These are phyloP conservation scores for Gnathonemus longibarbis DNA, from an alignment of 2,113 vertebrate species.

Conservation along the genomic window DNA sequence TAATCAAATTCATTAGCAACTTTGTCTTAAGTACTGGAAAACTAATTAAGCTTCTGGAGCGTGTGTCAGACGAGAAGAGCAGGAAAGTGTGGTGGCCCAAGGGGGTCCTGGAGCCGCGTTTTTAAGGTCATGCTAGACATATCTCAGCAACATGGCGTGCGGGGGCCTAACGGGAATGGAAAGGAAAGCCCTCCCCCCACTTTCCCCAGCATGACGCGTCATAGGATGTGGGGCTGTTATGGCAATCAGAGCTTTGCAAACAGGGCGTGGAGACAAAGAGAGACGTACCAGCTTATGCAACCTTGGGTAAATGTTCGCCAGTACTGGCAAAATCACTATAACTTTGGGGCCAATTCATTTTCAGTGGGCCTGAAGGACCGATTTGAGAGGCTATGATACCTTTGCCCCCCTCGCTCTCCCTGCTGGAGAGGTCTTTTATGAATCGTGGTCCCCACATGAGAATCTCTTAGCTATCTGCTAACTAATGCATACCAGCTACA, in stretches of 20 bases:
- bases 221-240: not conserved
- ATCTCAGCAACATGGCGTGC: not conserved
- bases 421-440: not conserved
- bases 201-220: not conserved
- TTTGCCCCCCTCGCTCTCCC: not conserved
- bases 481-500: not conserved
- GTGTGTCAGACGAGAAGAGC: constrained; percentile 20
- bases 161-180: not conserved
- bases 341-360: not conserved
- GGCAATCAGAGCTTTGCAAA: not conserved
- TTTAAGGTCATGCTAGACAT: not conserved
- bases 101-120: not conserved
- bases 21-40: constrained; percentile 27
- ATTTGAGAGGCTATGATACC: not conserved
- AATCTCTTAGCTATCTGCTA: not conserved
- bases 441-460: not conserved
- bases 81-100: constrained; percentile 8
- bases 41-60: constrained; percentile 34
- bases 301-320: not conserved
- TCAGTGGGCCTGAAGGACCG: not conserved
- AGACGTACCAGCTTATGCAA: not conserved
- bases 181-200: not conserved
- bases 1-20: constrained; percentile 36
- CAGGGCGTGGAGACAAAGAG: not conserved
- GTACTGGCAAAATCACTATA: not conserved